Base-by-base conservation (phyloP, 2,888 invertebrate genomes). In the Euphydryas editha region DNA sequence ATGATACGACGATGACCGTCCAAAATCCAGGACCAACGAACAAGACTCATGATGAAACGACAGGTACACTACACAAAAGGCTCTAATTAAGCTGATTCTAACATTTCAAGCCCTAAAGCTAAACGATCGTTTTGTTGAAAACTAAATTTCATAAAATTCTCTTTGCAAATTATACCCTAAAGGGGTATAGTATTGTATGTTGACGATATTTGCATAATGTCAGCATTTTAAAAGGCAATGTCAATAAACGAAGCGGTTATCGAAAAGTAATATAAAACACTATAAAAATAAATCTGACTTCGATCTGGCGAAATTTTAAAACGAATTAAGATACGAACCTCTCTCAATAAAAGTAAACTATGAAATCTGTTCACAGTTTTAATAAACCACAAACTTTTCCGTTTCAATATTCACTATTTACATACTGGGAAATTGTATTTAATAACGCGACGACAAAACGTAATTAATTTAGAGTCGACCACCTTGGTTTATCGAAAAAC, bases 391-490 rank as follows among this genome's bases (percentile, higher is more conserved):
- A 54, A 51, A 20, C 24, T 1, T 24, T 51, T 15, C 44, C 11
- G 44, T 44, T 21, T 17, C 47, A 36, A 24, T 56, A 37, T 62
- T 36, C 55, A 62, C 37, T 60, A 57, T 49, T 65, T 60, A 49
- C 56, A 60, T 57, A n/a, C 56, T 58, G 44, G 21, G 39, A 49
- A 62, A 58, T 59, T 56, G 47, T 49, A 49, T 21, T 49, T 13
- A 62, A 61, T 61, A 57, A 55, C 55, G 56, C 65, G 42, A 54
- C 46, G 55, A 55, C 46, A 47, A 55, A 59, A 59, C 58, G 65
- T 67, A 72, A 72, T 72, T 67, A 71, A 72, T 71, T 71, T 69
- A 64, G 63, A 59, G 37, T 24, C 15, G 49, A 24, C n/a, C 49
- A 15, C 21, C 55, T 46, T 51, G 63, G 63, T 65, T 69, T 65